Conservation (phyloP, 1,140 invertebrate species). For the Luehdorfia chinensis region DNA sequence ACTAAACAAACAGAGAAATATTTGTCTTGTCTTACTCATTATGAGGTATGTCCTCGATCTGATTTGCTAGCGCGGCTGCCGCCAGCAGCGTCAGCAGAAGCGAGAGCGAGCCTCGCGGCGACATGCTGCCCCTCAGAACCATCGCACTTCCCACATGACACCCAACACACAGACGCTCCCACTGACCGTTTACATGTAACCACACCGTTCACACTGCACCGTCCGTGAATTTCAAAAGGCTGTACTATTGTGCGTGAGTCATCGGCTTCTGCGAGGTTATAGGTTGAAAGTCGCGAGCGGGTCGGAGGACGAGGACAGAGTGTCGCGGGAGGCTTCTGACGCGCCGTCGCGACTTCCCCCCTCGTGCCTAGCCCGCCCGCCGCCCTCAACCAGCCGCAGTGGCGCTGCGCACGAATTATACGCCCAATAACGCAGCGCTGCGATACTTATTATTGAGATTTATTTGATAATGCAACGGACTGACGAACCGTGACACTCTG, state of each 20-base stretch:
- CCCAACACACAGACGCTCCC: constrained; percentile 34
- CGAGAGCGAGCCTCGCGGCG: constrained; percentile 31
- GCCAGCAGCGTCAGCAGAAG: constrained; percentile 50
- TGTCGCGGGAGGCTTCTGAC: constrained; percentile 35
- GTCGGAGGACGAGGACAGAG: constrained; percentile 42
- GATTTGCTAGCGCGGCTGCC: constrained; percentile 77
- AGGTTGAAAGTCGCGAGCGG: constrained; percentile 39
- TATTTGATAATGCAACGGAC: constrained; percentile 63
- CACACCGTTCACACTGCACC: constrained; percentile 52
- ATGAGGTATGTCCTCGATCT: constrained; percentile 90
- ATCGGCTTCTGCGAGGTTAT: constrained; percentile 36
- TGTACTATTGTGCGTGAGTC: constrained; percentile 37
- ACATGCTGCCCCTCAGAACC: constrained; percentile 53
- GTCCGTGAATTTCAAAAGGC: no score
- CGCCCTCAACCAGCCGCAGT: constrained; percentile 53
- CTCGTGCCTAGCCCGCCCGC: constrained; percentile 20
- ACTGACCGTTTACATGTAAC: constrained; percentile 48
- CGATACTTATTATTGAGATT: constrained; percentile 68
- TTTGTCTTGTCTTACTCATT: constrained; percentile 90
- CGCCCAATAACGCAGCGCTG: constrained; percentile 69
- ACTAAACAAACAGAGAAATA: no score
- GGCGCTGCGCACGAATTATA: constrained; percentile 72
- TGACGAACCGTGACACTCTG: constrained; percentile 31
- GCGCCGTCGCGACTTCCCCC: constrained; percentile 31
- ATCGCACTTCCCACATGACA: constrained; percentile 63